Evolutionary conservation across 1,140 invertebrate species (phyloP), one percentile per base, ranked within the genome.

Genomic region (Maniola jurtina): DNA sequence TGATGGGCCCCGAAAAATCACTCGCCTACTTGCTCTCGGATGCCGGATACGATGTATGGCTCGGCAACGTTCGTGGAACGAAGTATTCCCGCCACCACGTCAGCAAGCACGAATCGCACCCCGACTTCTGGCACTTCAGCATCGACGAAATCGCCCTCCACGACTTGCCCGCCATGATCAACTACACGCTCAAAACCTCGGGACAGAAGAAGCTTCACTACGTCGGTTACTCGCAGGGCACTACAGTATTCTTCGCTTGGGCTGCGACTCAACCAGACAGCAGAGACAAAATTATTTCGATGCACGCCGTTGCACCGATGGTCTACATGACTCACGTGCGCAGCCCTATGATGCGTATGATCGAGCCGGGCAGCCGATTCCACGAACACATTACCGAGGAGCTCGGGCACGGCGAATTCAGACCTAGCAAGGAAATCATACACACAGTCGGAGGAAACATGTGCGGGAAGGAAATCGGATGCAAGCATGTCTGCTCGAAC

Each of bases 101-200:
- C 14, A 91, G 72, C 66, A 89, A 93, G 54, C 87, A 76, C 62
- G 92, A 80, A 33, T 72, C 86, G n/a, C 67, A 88, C 10, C 71
- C 80, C 50, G 84, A 89, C 14, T 93, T 92, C 79, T 93, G 92
- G 92, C 80, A 91, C 52, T 93, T 90, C 72, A 89, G 85, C 70
- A 93, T 91, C 84, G 95, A 97, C 72, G 95, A 97, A 80, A 95
- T 96, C 77, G 95, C 95, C 6, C 81, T 91, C 0, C 93, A 93
- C 60, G 96, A 97, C 84, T 70, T 96, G 36, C 95, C 96, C 13
- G 93, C 95, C 0, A 94, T 95, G 91, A 93, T 97, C 9, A 93
- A 96, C 70, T 92, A 93, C 66, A 91, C 94, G 10, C 72, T 95
- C 2, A 77, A 92, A 4, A 69, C 60, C 0, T 94, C 94, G 0